Evolutionary conservation across 2,888 invertebrate species (phyloP).

Genomic region (Polydrusus pterygomalis): DNA sequence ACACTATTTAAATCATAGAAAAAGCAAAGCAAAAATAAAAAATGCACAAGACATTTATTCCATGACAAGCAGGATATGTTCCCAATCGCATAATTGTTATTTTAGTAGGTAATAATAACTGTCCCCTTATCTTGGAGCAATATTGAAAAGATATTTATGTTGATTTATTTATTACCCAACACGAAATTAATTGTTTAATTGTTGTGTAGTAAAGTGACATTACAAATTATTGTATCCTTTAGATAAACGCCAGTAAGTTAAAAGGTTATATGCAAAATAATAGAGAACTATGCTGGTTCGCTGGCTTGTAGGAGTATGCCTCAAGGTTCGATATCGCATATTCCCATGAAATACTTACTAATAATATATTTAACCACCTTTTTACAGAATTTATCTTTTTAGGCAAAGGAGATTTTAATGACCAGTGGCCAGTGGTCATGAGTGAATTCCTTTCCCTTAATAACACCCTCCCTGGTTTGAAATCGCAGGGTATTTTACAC

Average conservation of each 20-base stretch:
- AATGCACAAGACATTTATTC: conserved; percentile 7
- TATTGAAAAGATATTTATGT: conserved; percentile 39
- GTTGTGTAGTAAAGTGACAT: conserved; percentile 49
- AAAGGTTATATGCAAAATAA: conserved; percentile 54
- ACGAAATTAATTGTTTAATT: conserved; percentile 54
- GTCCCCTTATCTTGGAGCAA: conserved; percentile 33
- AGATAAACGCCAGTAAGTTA: conserved; percentile 46
- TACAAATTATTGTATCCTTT: conserved; percentile 45
- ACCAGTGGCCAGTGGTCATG: too few species aligned
- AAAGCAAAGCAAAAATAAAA: conserved; percentile 19
- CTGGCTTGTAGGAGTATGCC: conserved; percentile 39
- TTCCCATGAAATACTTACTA: conserved; percentile 14
- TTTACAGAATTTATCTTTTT: too few species aligned
- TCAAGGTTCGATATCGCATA: conserved; percentile 15
- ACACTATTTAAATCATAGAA: conserved; percentile 11
- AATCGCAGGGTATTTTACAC: too few species aligned
- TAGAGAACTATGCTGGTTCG: conserved; percentile 38
- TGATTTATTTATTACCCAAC: conserved; percentile 50
- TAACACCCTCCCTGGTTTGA: too few species aligned
- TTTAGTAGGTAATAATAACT: conserved; percentile 41
- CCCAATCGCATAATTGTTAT: conserved; percentile 39
- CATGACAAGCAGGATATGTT: conserved; percentile 46
- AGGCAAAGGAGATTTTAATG: too few species aligned
- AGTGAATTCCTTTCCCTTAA: too few species aligned
- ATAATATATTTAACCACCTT: too few species aligned